Conservation (phyloP, 2,113 vertebrate genomes). For the Callospermophilus lateralis region DNA sequence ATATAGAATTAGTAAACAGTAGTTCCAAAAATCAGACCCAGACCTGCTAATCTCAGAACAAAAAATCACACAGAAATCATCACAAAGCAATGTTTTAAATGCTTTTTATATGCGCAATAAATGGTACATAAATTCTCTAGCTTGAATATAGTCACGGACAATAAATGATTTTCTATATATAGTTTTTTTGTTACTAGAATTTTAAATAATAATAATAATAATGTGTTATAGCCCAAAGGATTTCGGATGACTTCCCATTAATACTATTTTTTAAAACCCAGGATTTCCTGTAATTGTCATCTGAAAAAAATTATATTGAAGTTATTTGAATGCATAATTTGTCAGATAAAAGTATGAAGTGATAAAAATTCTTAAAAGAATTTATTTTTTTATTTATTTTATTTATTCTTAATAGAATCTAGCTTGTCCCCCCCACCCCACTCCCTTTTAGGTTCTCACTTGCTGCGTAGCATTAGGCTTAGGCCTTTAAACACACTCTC, state of each 20-base stretch:
- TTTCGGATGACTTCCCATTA: not conserved
- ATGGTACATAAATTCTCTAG: not conserved
- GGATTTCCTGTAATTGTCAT: not conserved
- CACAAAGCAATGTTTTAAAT: constrained; percentile 1
- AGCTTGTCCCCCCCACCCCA: not conserved
- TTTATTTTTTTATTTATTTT: too few relatives aligned
- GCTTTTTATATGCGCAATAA: not conserved
- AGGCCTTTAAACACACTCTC: not conserved
- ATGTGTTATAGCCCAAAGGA: not conserved
- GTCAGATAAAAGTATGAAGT: not conserved
- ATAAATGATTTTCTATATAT: not conserved
- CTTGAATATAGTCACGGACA: not conserved
- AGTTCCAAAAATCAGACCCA: not conserved
- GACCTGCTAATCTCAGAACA: not conserved
- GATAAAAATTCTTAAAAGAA: not conserved
- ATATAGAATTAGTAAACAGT: not conserved
- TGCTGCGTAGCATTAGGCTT: not conserved
- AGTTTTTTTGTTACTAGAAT: not conserved
- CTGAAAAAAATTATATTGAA: not conserved
- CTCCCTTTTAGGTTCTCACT: not conserved
- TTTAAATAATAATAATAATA: not conserved
- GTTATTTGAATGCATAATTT: not conserved
- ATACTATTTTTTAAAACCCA: not conserved
- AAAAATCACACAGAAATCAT: not conserved
- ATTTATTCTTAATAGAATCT: not conserved